phyloP scores from a whole-genome alignment of 2,113 vertebrate genomes.

The Mus pahari region DNA sequence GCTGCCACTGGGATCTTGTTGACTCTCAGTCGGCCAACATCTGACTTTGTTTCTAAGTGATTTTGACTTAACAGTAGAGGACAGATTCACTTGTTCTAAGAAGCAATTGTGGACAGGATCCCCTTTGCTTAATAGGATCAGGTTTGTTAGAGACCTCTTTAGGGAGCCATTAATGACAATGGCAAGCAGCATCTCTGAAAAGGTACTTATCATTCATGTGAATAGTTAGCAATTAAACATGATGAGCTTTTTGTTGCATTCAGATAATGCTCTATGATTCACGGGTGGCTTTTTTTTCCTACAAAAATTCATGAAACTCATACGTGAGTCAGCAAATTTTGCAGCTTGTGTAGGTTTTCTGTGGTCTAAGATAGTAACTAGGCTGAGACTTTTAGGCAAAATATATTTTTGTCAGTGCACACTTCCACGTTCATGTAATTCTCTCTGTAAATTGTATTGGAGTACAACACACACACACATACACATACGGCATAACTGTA shows the following conservation, averaged over 20 bases:
- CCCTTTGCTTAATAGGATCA: slow-evolving; percentile 41
- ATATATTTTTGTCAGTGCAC: slow-evolving; percentile 48
- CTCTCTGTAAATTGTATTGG: slow-evolving; percentile 38
- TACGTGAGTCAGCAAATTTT: slow-evolving; percentile 67
- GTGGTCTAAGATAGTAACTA: slow-evolving; percentile 58
- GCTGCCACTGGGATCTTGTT: slow-evolving; percentile 16
- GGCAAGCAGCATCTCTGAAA: slow-evolving; percentile 35
- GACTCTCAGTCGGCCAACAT: background rate
- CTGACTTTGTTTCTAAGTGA: slow-evolving; percentile 27
- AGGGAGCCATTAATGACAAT: slow-evolving; percentile 31
- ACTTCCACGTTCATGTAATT: slow-evolving; percentile 50
- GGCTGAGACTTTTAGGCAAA: slow-evolving; percentile 64
- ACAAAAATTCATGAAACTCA: slow-evolving; percentile 56
- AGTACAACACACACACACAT: slow-evolving; percentile 35
- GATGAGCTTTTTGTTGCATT: slow-evolving; percentile 55
- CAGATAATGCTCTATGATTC: slow-evolving; percentile 59
- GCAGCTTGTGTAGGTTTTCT: slow-evolving; percentile 55
- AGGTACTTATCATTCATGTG: slow-evolving; percentile 39
- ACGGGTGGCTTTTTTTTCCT: slow-evolving; percentile 39
- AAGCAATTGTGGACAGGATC: slow-evolving; percentile 3
- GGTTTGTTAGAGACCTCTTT: slow-evolving; percentile 32
- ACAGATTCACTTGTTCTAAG: slow-evolving; percentile 31
- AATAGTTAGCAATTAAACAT: slow-evolving; percentile 52
- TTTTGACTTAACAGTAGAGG: slow-evolving; percentile 38
- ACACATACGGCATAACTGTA: slow-evolving; percentile 28